Base-by-base conservation (phyloP, 2,797 vertebrate genomes). In the Poliocrania exsul region DNA sequence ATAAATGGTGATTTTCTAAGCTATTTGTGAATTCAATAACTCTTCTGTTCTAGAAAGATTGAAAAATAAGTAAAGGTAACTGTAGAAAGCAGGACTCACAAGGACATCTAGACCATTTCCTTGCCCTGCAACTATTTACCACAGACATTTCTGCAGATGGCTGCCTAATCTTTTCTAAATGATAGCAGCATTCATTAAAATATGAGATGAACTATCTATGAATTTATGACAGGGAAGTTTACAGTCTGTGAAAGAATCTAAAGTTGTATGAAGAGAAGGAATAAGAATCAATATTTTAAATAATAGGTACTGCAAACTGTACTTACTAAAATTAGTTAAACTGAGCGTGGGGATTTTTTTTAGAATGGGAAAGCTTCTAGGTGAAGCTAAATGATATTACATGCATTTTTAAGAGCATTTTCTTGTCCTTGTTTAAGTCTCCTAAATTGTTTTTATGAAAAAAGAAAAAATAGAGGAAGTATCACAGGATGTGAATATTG, bases 121-220 rank as follows among this genome's bases (percentile, higher is more conserved):
- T 87, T 80, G 37, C 56, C 33, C 71, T 92, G 69, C 11, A 87
- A 77, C 84, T 85, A 61, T 85, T 85, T 89, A 89, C 40, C 0
- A 4, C 75, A 91, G 64, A 77, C 49, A 74, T 71, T 87, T 33
- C 79, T 92, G 79, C 79, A 94, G 91, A 92, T 69, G 61, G 61
- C 74, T 91, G 72, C 71, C 49, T 89, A 80, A 89, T 89, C 75
- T 85, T 65, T 85, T 64, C 85, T 92, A 93, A 93, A 94, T 88
- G 26, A 80, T 46, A 69, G 51, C 33, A 90, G 62, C 47, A 80
- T 42, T 93, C 46, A 74, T 91, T 92, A 85, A 91, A 89, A 91
- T 57, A 67, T 31, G 42, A 78, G 75, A 80, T 85, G 10, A 93
- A 92, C 91, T 91, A 85, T 73, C 89, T 87, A 51, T 64, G 65